Conservation (phyloP, 2,888 invertebrate genomes). For the Euphydryas editha region DNA sequence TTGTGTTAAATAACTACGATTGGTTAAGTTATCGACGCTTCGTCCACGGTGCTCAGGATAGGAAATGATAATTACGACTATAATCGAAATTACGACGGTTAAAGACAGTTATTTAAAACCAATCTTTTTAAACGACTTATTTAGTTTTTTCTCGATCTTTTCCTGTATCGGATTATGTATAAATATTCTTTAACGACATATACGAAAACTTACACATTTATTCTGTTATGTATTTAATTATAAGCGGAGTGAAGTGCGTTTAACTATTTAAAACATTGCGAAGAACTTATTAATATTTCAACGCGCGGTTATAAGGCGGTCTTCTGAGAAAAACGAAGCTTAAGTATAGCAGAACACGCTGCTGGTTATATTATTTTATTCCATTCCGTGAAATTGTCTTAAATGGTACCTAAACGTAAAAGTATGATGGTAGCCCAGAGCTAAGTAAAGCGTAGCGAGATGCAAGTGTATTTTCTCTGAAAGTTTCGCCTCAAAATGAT, state of each 20-base stretch:
- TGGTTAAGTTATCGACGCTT: conserved; percentile 59
- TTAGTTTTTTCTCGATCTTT: conserved; percentile 18
- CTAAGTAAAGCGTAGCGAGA: conserved; percentile 79
- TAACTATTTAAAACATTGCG: conserved; percentile 21
- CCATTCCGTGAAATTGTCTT: conserved; percentile 67
- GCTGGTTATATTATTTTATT: conserved; percentile 60
- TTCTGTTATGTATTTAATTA: conserved; percentile 3
- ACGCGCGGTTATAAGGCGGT: conserved; percentile 42
- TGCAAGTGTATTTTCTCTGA: conserved; percentile 73
- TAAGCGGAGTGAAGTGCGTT: background rate
- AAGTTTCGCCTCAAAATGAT: conserved; percentile 81
- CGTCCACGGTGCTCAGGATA: conserved; percentile 41
- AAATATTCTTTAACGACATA: background rate
- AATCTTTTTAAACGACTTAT: conserved; percentile 13
- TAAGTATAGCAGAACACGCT: conserved; percentile 54
- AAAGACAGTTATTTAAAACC: conserved; percentile 14
- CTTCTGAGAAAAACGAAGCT: conserved; percentile 44
- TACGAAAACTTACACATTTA: background rate
- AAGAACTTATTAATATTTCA: conserved; percentile 40
- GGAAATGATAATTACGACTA: conserved; percentile 22
- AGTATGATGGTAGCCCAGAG: conserved; percentile 76
- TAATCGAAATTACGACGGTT: conserved; percentile 15
- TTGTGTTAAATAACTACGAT: conserved; percentile 59
- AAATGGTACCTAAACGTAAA: conserved; percentile 74
- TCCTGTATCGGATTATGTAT: background rate